phyloP scores from a whole-genome alignment of 2,888 invertebrate species.

The Selenia dentaria region DNA sequence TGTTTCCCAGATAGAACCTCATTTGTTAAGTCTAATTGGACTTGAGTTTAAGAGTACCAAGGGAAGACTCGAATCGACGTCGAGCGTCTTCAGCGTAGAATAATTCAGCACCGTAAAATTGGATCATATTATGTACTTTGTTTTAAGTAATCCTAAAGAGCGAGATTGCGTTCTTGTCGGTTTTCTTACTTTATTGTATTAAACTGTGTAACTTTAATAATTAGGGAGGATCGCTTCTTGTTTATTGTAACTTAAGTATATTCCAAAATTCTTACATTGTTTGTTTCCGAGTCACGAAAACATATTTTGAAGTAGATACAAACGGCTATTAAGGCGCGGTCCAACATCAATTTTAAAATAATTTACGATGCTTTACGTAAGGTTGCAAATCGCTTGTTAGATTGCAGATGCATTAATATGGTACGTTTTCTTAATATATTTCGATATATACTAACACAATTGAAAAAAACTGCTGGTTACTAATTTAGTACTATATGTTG shows the following conservation, averaged over 20 bases:
- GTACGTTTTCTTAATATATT: too few relatives aligned
- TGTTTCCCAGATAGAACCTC: slow-evolving; percentile 39
- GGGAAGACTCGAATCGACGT: slow-evolving; percentile 42
- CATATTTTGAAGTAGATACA: not conserved
- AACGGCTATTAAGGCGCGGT: too few relatives aligned
- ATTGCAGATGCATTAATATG: too few relatives aligned
- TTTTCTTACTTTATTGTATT: slow-evolving; percentile 21
- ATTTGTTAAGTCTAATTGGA: slow-evolving; percentile 50
- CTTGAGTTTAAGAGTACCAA: slow-evolving; percentile 38
- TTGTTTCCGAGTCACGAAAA: slow-evolving; percentile 7
- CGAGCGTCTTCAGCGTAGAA: slow-evolving; percentile 35
- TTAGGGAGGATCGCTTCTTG: slow-evolving; percentile 18
- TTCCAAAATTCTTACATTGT: slow-evolving; percentile 8
- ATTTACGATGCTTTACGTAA: too few relatives aligned
- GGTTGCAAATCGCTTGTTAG: too few relatives aligned
- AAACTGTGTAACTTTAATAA: slow-evolving; percentile 27
- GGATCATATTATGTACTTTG: slow-evolving; percentile 34
- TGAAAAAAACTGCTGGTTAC: too few relatives aligned
- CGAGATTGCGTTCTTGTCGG: slow-evolving; percentile 11
- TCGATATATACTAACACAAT: too few relatives aligned
- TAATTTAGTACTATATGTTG: too few relatives aligned
- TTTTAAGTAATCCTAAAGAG: slow-evolving; percentile 23
- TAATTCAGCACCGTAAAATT: slow-evolving; percentile 42
- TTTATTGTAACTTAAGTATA: slow-evolving; percentile 20
- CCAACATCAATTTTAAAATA: too few relatives aligned